Evolutionary conservation across 2,113 vertebrate genomes (phyloP).

Genomic region (Mesembrinibis cayennensis): DNA sequence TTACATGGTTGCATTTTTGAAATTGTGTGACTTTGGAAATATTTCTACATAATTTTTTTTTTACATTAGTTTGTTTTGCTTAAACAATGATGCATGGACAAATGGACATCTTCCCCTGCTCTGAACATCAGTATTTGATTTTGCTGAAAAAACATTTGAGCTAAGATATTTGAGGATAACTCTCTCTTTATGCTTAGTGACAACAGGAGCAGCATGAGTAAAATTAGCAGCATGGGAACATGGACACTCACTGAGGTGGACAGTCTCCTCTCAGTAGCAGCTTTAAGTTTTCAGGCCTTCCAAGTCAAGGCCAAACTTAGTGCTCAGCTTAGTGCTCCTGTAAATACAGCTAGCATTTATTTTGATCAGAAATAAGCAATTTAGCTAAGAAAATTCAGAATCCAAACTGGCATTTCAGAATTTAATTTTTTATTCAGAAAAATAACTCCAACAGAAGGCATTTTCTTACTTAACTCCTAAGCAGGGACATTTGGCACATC

Average conservation of each 20-base stretch:
- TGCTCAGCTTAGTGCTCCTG: not conserved
- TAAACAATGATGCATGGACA: not conserved
- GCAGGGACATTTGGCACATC: not conserved
- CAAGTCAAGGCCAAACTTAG: not conserved
- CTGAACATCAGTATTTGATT: not conserved
- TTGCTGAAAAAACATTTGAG: no score
- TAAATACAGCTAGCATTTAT: not conserved
- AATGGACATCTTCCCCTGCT: not conserved
- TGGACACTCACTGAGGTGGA: not conserved
- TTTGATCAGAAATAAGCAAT: not conserved
- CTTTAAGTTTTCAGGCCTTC: not conserved
- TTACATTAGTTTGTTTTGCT: not conserved
- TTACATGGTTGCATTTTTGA: not conserved
- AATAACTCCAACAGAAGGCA: not conserved
- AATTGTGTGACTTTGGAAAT: not conserved
- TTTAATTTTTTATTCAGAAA: not conserved
- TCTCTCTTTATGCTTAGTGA: not conserved
- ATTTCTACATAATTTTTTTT: not conserved
- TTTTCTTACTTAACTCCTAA: not conserved
- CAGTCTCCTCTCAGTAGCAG: not conserved
- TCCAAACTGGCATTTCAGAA: not conserved
- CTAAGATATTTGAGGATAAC: not conserved
- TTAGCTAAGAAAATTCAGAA: not conserved
- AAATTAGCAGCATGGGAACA: not conserved
- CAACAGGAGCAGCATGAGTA: not conserved